Percentiles rank a stretch among this genome's conserved stretches.
phyloP scores from a whole-genome alignment of 2,113 vertebrate genomes.

The Pituophis catenifer region DNA sequence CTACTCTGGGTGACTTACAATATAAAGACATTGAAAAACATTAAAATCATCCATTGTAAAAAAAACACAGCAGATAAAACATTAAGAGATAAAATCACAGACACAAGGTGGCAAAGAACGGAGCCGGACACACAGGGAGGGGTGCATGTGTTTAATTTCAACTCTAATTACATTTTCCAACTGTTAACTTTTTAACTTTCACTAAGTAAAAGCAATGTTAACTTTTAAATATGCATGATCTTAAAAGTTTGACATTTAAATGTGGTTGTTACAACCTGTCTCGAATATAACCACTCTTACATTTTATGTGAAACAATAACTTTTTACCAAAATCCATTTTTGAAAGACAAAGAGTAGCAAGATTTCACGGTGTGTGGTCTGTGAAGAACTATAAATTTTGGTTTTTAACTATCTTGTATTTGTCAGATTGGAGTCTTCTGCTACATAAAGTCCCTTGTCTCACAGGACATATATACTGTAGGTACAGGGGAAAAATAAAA shows the following conservation, averaged over 20 bases:
- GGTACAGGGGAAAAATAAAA: neutral
- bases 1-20: neutral
- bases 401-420: neutral
- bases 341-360: neutral
- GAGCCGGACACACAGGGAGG: neutral
- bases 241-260: neutral
- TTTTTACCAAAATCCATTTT: neutral
- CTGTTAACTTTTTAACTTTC: neutral
- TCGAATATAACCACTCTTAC: neutral
- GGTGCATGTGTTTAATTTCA: neutral
- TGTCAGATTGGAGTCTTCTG: neutral
- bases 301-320: neutral
- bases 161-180: neutral
- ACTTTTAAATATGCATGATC: neutral
- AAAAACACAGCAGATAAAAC: neutral
- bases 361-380: neutral
- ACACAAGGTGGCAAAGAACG: neutral
- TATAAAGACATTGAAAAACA: neutral
- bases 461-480: neutral
- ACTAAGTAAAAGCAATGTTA: neutral
- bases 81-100: neutral
- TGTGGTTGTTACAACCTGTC: neutral
- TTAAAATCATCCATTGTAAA: neutral
- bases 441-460: neutral
- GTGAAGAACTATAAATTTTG: neutral